Conservation (phyloP, 2,113 vertebrate genomes). For the Elephas maximus region DNA sequence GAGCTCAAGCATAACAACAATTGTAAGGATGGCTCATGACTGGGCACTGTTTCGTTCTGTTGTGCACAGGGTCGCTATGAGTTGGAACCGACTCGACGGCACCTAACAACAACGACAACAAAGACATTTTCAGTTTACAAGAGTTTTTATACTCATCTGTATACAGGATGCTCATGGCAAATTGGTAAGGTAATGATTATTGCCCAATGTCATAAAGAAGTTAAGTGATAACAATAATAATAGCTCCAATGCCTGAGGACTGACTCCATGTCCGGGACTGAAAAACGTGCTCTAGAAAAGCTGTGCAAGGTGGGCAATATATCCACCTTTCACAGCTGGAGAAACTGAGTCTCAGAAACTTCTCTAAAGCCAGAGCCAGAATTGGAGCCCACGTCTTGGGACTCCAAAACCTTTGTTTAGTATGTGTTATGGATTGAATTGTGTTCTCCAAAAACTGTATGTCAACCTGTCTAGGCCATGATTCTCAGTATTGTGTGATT, state of each 20-base stretch:
- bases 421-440: background rate
- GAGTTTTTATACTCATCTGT: background rate
- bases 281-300: background rate
- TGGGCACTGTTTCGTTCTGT: too few relatives aligned
- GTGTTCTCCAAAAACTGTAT: too few relatives aligned
- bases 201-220: background rate
- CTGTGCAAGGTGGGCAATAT: background rate
- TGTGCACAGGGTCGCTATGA: too few relatives aligned
- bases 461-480: too few relatives aligned
- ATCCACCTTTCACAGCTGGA: background rate
- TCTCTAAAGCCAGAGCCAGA: background rate
- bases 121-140: background rate
- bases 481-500: too few relatives aligned
- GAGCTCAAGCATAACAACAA: too few relatives aligned
- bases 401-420: background rate
- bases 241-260: background rate
- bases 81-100: too few relatives aligned
- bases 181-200: background rate
- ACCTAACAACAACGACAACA: background rate
- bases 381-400: background rate
- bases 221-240: background rate
- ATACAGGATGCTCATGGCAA: background rate
- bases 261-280: background rate
- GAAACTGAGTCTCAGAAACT: background rate
- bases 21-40: too few relatives aligned